These are phyloP conservation scores for Crossocerus cetratus DNA, from an alignment of 2,888 invertebrate species.

Conservation along the genomic window DNA sequence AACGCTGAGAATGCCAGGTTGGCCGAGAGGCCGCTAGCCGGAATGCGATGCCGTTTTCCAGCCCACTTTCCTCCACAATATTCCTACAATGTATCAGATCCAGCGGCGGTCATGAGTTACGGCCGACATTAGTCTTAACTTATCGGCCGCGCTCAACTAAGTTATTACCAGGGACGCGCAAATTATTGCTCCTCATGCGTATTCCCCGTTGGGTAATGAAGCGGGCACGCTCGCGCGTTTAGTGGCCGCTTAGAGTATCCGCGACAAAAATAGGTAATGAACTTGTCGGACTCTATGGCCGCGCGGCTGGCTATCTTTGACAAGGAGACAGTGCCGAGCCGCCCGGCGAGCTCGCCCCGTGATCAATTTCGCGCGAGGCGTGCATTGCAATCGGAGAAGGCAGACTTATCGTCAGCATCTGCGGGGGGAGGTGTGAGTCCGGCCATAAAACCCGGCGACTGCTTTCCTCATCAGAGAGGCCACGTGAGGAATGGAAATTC, in stretches of 20 bases:
- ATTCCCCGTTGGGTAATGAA: neutral
- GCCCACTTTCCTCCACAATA: neutral
- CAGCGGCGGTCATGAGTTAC: neutral
- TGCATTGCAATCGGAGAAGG: neutral
- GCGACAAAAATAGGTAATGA: constrained; percentile 17
- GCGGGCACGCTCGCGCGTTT: constrained; percentile 15
- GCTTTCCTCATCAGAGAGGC: too few species aligned
- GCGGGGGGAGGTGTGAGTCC: too few species aligned
- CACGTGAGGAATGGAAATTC: too few species aligned
- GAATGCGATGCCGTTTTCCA: neutral
- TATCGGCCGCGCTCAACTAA: neutral
- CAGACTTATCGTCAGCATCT: too few species aligned
- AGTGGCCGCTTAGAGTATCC: constrained; percentile 7
- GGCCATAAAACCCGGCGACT: too few species aligned
- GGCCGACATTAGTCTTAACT: constrained; percentile 1
- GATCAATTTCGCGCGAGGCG: neutral
- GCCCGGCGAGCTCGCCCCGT: neutral
- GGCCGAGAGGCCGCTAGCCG: too few species aligned
- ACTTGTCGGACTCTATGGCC: constrained; percentile 32
- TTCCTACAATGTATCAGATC: neutral
- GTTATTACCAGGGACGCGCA: constrained; percentile 10
- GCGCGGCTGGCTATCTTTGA: neutral
- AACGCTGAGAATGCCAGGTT: neutral
- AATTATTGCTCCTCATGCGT: constrained; percentile 11
- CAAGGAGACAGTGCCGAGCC: neutral